Percentiles rank a stretch among this genome's conserved stretches.
Evolutionary conservation across 1,140 invertebrate species (phyloP).

Genomic region (Mamestra configurata): DNA sequence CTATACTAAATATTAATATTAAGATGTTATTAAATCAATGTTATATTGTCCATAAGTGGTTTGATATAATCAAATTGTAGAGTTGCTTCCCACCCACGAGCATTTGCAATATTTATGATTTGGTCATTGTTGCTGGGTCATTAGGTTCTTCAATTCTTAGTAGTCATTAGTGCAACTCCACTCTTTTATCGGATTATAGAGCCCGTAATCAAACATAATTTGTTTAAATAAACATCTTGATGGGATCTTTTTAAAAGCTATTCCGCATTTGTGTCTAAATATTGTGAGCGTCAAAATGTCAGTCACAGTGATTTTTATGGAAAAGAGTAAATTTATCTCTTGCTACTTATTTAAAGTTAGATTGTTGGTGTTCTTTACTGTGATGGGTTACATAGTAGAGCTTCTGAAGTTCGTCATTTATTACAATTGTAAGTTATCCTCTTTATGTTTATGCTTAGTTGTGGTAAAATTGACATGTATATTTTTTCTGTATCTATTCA

Average conservation of each 20-base stretch:
- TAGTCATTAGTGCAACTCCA: neutral
- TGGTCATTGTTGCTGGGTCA: neutral
- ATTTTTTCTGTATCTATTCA: too few relatives aligned
- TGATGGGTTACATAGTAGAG: conserved; percentile 6
- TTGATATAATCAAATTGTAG: neutral
- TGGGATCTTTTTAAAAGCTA: neutral
- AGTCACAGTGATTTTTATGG: neutral
- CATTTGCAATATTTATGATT: neutral
- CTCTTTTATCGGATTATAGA: neutral
- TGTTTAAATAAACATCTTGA: neutral
- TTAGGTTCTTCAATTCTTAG: neutral
- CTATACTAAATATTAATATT: too few relatives aligned
- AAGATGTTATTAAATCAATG: too few relatives aligned
- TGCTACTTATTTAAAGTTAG: conserved; percentile 13
- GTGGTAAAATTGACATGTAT: neutral
- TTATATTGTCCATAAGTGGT: too few relatives aligned
- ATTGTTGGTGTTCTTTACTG: neutral
- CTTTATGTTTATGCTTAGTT: neutral
- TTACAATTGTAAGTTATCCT: conserved; percentile 15
- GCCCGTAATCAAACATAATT: neutral
- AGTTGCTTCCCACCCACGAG: neutral
- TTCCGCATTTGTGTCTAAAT: neutral
- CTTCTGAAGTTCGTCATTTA: conserved; percentile 17
- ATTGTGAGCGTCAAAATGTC: conserved; percentile 19
- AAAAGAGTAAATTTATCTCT: neutral